Evolutionary conservation across 2,888 invertebrate genomes (phyloP).

Genomic region (Cordilura impudica): DNA sequence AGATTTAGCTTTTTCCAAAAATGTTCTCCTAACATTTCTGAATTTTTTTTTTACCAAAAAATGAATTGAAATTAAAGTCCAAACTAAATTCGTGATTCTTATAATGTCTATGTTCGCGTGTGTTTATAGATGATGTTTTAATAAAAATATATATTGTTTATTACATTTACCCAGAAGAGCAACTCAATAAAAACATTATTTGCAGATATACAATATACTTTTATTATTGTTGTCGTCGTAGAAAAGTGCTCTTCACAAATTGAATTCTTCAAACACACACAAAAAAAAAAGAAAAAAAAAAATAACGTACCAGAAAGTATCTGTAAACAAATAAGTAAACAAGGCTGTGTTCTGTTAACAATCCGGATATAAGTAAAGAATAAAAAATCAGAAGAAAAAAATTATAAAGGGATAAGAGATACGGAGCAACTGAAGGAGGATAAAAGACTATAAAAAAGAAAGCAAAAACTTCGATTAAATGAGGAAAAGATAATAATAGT

Average conservation of each 20-base stretch:
- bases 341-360: constrained; percentile 43
- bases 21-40: too few relatives aligned
- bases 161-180: constrained; percentile 2
- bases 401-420: constrained; percentile 17
- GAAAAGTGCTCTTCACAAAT: constrained; percentile 51
- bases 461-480: constrained; percentile 68
- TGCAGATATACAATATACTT: constrained; percentile 23
- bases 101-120: neutral
- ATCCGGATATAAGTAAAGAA: constrained; percentile 27
- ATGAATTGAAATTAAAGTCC: too few relatives aligned
- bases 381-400: constrained; percentile 41
- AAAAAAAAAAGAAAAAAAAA: constrained; percentile 58
- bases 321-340: constrained; percentile 69
- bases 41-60: too few relatives aligned
- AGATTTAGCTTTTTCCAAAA: too few relatives aligned
- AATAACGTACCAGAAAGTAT: constrained; percentile 73
- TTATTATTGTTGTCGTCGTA: constrained; percentile 34
- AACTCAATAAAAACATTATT: constrained; percentile 40
- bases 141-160: neutral
- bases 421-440: constrained; percentile 53
- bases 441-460: constrained; percentile 67
- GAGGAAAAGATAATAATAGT: constrained; percentile 63
- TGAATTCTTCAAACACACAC: constrained; percentile 35
- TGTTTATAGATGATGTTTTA: neutral
- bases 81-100: too few relatives aligned